Percentiles rank a stretch among this genome's conserved stretches.
Evolutionary conservation across 2,113 vertebrate genomes (phyloP).

Genomic region (Argyrosomus japonicus): DNA sequence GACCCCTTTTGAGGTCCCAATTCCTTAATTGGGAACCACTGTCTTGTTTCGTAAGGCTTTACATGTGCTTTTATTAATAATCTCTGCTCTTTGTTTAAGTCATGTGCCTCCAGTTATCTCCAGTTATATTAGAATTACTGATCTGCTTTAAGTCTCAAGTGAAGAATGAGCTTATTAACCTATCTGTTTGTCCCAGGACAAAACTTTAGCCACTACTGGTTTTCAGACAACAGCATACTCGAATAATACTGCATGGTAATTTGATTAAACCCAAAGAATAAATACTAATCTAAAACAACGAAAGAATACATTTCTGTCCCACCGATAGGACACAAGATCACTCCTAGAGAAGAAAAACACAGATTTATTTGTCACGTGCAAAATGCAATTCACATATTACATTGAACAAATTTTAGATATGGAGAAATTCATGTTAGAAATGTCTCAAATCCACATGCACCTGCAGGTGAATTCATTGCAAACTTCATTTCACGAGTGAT

Average conservation of each 20-base stretch:
- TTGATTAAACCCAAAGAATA: background rate
- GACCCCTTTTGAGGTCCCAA: too few relatives aligned
- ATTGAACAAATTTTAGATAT: background rate
- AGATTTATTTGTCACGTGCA: background rate
- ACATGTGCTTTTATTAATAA: background rate
- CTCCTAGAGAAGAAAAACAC: background rate
- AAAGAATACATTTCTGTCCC: too few relatives aligned
- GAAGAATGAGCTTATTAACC: background rate
- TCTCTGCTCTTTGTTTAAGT: background rate
- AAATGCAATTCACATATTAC: background rate
- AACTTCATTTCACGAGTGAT: background rate
- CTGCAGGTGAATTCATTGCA: background rate
- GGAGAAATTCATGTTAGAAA: background rate
- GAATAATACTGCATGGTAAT: background rate
- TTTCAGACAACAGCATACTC: background rate
- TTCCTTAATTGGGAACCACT: too few relatives aligned
- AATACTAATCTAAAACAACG: background rate
- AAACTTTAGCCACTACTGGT: background rate
- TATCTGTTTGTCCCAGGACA: background rate
- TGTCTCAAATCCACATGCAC: background rate
- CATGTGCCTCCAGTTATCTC: background rate
- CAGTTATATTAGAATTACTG: background rate
- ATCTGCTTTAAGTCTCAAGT: conserved; percentile 15
- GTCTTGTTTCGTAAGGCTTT: background rate
- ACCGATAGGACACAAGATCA: too few relatives aligned